These are phyloP conservation scores for Meda fulgida DNA, from an alignment of 2,797 vertebrate genomes.

Conservation along the genomic window DNA sequence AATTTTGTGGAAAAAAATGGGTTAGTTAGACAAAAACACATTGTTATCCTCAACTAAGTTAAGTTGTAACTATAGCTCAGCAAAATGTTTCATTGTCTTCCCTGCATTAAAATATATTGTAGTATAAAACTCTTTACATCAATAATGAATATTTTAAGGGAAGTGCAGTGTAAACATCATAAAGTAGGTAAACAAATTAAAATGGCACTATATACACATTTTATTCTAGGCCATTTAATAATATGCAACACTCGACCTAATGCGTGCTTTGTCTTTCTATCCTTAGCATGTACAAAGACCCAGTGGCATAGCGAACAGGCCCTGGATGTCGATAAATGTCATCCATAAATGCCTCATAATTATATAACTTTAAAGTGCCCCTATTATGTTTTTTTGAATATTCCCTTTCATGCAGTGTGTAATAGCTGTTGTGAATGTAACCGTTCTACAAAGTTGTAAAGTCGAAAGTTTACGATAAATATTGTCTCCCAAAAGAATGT, in stretches of 20 bases:
- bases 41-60: background rate
- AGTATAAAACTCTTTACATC: background rate
- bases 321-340: too few species aligned
- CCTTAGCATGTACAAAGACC: background rate
- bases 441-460: too few species aligned
- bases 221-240: background rate
- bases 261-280: background rate
- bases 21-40: background rate
- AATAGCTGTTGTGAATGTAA: too few species aligned
- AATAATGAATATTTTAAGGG: constrained; percentile 1
- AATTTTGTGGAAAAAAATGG: background rate
- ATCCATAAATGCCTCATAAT: too few species aligned
- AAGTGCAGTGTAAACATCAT: background rate
- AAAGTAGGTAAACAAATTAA: background rate
- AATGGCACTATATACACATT: background rate
- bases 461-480: too few species aligned
- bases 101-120: background rate
- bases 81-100: background rate
- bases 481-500: too few species aligned
- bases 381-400: too few species aligned
- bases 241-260: background rate
- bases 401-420: too few species aligned
- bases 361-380: background rate
- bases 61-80: background rate
- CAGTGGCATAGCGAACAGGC: background rate